Base-by-base conservation (phyloP, 2,888 invertebrate species). In the Orthonevra nobilis region DNA sequence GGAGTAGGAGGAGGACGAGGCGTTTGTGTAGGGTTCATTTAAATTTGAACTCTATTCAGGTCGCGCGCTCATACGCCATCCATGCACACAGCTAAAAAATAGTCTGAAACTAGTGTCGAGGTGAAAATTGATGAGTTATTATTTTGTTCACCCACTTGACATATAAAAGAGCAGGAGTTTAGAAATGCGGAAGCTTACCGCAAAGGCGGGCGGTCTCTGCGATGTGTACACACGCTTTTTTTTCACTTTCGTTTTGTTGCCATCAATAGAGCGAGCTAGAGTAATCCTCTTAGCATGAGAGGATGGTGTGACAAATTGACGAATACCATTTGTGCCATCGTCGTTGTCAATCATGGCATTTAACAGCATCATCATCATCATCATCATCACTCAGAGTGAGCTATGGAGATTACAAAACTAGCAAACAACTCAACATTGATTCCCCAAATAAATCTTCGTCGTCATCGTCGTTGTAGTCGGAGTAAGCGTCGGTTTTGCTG, bases 21-120 rank as follows among this genome's bases (percentile, higher is more conserved):
- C 9, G 54, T 38, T 50, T 32, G 26, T 52, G 34, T 36, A 56
- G 63, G 38, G 68, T 64, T 77, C 77, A 77, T 54, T 66, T 34
- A 50, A 61, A 61, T 86, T 87, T 87, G 87, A 88, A 87, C 87
- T 87, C 85, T 87, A 87, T 87, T 88, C 86, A 87, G 88, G 87
- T 87, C 87, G 87, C 85, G 86, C 84, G n/a, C 85, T 85, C 86
- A 85, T 86, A 85, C 84, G 84, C 84, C 84, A 85, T 84, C 68
- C 82, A 30, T 12, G 48, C 12, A 60, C 52, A 58, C 52, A 44
- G n/a, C n/a, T n/a, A n/a, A n/a, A n/a, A n/a, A n/a, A n/a, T 1
- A 58, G 48, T 50, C 48, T 60, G 58, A 46, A 50, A 52, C 46
- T 34, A 63, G 58, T 70, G 42, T 60, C 44, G 70, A 64, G 70